Percentiles rank a stretch among this genome's conserved stretches.
These are phyloP conservation scores for Amazona ochrocephala DNA, from an alignment of 2,797 vertebrate genomes.

Conservation along the genomic window DNA sequence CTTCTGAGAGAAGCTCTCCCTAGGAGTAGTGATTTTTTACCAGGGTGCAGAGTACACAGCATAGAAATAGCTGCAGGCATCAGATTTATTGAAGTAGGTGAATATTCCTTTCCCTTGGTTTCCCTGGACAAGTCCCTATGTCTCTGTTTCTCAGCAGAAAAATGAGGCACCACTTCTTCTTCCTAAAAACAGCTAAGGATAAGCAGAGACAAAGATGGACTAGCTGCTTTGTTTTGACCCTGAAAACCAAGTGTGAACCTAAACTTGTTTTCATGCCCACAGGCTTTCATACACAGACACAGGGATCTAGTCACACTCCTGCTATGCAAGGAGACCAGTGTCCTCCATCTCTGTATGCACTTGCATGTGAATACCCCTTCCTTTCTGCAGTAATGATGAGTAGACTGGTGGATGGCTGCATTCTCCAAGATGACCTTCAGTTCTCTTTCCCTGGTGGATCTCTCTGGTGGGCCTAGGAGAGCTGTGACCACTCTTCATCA, in stretches of 20 bases:
- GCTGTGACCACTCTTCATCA: not conserved
- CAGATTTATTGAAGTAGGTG: not conserved
- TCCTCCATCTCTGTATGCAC: too few relatives aligned
- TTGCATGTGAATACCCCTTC: not conserved
- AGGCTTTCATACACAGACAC: not conserved
- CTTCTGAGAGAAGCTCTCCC: not conserved
- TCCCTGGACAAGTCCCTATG: not conserved
- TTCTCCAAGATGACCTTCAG: not conserved
- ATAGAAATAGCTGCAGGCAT: not conserved
- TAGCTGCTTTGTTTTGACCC: not conserved
- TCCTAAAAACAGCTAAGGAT: not conserved
- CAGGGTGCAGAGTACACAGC: not conserved
- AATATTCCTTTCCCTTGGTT: not conserved
- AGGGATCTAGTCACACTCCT: not conserved
- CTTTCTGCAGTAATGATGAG: accelerated
- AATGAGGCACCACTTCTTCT: not conserved
- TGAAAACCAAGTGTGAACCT: not conserved
- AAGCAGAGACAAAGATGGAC: not conserved
- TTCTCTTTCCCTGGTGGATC: not conserved
- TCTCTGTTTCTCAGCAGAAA: not conserved
- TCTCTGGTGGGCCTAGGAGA: not conserved
- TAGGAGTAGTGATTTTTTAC: not conserved
- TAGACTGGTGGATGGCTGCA: not conserved
- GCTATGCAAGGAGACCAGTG: not conserved
- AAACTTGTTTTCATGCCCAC: not conserved